Base-by-base conservation (phyloP, 2,888 invertebrate species). In the Danaus chrysippus region DNA sequence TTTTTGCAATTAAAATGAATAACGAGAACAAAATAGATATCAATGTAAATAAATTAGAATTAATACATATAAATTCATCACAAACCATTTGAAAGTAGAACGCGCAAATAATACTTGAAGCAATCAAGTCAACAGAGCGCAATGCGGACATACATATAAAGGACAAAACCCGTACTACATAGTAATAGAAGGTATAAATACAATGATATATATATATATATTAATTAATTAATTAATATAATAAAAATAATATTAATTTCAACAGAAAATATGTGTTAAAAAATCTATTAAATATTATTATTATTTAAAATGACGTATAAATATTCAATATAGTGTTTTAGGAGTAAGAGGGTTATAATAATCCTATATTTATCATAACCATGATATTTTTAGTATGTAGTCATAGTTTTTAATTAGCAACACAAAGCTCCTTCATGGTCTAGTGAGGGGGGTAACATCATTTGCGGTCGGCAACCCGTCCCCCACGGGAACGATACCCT, bases 381-480 rank as follows among this genome's bases (percentile, higher is more conserved):
- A 34, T 46, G 5, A 13, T n/a, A 46, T n/a, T 46, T n/a, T 13
- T 46, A 46, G 9, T 46, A 49, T 10, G 15, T 17, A 17, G 11
- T 17, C 17, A 17, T 17, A 17, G 10, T 11, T 43, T 10, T 49
- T 59, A 63, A 63, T 56, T 64, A 17, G 59, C 55, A 55, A 73
- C 70, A 81, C 81, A 83, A 79, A 77, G 58, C 74, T 72, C 64
- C 78, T 82, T 76, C 72, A 86, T 85, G 86, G 83, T 87, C 86
- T 80, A 77, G 73, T 71, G 68, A 66, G 62, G 70, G 23, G 75
- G 76, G 78, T 82, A 85, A 84, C 73, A 83, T 80, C 78, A 83
- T 87, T 87, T 87, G 86, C 86, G 83, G 84, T 82, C 81, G 78
- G 79, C 83, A 82, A 83, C 81, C 77, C 80, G 82, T 79, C 76